Conservation (phyloP, 2,113 vertebrate genomes). For the Tor tambroides region DNA sequence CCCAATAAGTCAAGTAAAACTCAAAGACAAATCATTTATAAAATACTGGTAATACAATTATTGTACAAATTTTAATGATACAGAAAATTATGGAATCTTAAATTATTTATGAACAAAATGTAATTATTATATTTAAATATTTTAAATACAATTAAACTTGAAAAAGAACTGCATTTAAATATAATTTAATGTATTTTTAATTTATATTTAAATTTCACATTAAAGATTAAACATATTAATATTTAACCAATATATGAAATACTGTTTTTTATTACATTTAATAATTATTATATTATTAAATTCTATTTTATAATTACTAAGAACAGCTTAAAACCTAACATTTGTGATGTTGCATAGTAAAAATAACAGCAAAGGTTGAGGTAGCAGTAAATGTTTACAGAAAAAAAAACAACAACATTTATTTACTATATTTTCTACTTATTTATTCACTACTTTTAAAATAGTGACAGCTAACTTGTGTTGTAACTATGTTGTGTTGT, state of each 20-base stretch:
- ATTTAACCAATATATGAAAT: not conserved
- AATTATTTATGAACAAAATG: not conserved
- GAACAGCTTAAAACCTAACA: not conserved
- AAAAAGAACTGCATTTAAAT: no score
- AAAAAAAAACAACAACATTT: not conserved
- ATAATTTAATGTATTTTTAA: not conserved
- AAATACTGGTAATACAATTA: no score
- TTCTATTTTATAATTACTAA: not conserved
- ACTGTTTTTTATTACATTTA: no score
- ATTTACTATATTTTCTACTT: not conserved
- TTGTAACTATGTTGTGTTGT: not conserved
- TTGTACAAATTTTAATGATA: not conserved
- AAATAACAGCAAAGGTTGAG: not conserved
- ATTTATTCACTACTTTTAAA: not conserved
- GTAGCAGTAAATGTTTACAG: not conserved
- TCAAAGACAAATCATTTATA: not conserved
- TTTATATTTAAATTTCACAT: not conserved
- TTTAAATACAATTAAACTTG: no score
- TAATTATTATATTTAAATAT: not conserved
- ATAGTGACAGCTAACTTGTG: not conserved
- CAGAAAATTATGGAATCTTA: not conserved
- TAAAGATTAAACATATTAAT: not conserved
- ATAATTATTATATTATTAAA: no score
- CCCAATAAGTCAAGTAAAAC: not conserved
- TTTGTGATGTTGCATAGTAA: not conserved